Base-by-base conservation (phyloP, 2,113 vertebrate genomes). In the Lates calcarifer region DNA sequence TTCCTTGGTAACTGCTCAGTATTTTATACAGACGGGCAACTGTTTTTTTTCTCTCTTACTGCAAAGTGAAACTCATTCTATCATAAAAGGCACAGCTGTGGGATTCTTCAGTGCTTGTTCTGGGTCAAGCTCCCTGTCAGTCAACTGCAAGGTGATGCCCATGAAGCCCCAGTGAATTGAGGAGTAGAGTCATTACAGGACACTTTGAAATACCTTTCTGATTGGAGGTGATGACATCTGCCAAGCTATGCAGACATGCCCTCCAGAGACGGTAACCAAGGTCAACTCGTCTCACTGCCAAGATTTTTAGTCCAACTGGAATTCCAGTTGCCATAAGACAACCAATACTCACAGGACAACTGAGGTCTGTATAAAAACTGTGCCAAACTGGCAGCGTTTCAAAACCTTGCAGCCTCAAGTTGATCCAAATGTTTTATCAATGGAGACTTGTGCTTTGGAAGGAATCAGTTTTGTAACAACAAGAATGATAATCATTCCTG, bases 141-240 rank as follows among this genome's bases (percentile, higher is more conserved):
- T 86, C 79, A 83, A 53, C 20, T 68, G 65, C 60, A 56, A 82
- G 72, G 71, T 67, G 80, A 81, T 45, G 74, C 79, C 64, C 33
- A 17, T 12, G 33, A 72, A 60, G 43, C 45, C 37, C 37, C 35
- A 7, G 47, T 20, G 41, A 57, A 72, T 22, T 64, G 77, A 74
- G 35, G 47, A 71, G 43, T 3, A 20, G 58, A 77, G 78, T 72
- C 72, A 58, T 49, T 49, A 78, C 45, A 77, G 78, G 87, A 84
- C 74, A 67, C 58, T 69, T 80, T 82, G 58, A 93, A 91, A 92
- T 90, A 80, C 87, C 77, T 90, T 84, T 81, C 53, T 92, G 92
- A 91, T 87, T 88, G 88, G 72, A 81, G 91, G 91, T 71, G 91
- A 90, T 94, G 91, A 94, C 91, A 94, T 88, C 86, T 91, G 91